A percentile compares a stretch with the other conserved stretches of the same genome.
phyloP scores from a whole-genome alignment of 1,140 invertebrate genomes.

The Leptinotarsa defecta region DNA sequence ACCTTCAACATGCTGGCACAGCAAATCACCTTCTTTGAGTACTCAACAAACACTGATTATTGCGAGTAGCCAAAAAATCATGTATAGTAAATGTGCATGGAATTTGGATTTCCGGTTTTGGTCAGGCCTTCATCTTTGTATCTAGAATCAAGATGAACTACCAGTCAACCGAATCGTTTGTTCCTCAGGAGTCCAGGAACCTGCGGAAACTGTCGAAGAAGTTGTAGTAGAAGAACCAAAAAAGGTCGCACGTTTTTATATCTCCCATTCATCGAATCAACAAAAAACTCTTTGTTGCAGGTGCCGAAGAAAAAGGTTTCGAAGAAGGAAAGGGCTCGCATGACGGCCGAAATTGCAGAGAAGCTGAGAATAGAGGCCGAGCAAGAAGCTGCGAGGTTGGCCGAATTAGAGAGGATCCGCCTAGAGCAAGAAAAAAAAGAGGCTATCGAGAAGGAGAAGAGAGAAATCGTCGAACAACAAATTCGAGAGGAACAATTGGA shows the following conservation, averaged over 20 bases:
- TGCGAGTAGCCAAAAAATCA: no score
- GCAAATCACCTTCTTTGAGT: no score
- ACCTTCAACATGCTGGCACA: no score
- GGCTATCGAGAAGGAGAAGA: constrained; percentile 46
- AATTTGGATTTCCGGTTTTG: no score
- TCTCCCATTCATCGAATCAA: background rate
- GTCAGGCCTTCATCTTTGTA: no score
- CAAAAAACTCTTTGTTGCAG: constrained; percentile 30
- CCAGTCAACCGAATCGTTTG: no score
- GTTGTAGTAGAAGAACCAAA: background rate
- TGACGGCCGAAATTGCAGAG: constrained; percentile 57
- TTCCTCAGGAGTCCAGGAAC: no score
- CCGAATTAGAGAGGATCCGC: constrained; percentile 37
- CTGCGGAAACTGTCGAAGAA: no score
- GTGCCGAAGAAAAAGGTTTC: constrained; percentile 53
- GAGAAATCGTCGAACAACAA: constrained; percentile 41
- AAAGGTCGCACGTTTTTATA: background rate
- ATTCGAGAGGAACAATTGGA: constrained; percentile 45
- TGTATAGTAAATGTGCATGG: no score
- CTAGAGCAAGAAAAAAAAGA: constrained; percentile 36
- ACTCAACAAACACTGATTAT: no score
- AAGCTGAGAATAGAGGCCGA: constrained; percentile 56
- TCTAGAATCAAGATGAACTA: no score
- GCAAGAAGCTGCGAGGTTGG: constrained; percentile 47
- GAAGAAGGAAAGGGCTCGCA: constrained; percentile 57